Conservation (phyloP, 2,797 vertebrate species). For the Cynodonichthys magdalenae region DNA sequence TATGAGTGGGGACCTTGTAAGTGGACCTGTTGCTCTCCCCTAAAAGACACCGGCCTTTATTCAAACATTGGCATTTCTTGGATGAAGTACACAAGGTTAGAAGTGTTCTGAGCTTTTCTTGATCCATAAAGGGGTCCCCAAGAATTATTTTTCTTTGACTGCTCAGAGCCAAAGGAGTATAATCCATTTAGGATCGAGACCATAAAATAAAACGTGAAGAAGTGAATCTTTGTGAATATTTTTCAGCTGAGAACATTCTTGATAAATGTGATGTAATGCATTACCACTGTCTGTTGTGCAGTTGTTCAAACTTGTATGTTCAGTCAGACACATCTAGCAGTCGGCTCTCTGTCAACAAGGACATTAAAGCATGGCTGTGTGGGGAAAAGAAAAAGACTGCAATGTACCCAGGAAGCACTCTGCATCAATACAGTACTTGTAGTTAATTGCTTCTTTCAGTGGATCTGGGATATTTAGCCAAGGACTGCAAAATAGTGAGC, state of each 20-base stretch:
- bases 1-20: too few relatives aligned
- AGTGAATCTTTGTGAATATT: too few relatives aligned
- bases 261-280: neutral
- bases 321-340: constrained; percentile 6
- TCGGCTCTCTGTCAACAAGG: neutral
- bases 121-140: too few relatives aligned
- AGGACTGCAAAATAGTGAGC: constrained; percentile 44
- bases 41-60: too few relatives aligned
- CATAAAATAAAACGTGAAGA: too few relatives aligned
- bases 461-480: constrained; percentile 51
- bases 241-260: neutral
- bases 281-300: neutral
- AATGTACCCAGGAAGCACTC: constrained; percentile 22
- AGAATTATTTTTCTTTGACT: too few relatives aligned
- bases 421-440: constrained; percentile 42
- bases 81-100: too few relatives aligned
- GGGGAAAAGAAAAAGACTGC: constrained; percentile 4
- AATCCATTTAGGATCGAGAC: too few relatives aligned
- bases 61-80: too few relatives aligned
- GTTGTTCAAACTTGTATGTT: constrained; percentile 1
- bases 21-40: too few relatives aligned
- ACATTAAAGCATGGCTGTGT: neutral
- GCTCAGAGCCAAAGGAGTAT: too few relatives aligned
- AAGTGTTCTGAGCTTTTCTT: too few relatives aligned
- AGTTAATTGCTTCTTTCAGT: constrained; percentile 61